These are phyloP conservation scores for Cheirogaleus medius DNA, from an alignment of 2,113 vertebrate genomes.

Conservation along the genomic window DNA sequence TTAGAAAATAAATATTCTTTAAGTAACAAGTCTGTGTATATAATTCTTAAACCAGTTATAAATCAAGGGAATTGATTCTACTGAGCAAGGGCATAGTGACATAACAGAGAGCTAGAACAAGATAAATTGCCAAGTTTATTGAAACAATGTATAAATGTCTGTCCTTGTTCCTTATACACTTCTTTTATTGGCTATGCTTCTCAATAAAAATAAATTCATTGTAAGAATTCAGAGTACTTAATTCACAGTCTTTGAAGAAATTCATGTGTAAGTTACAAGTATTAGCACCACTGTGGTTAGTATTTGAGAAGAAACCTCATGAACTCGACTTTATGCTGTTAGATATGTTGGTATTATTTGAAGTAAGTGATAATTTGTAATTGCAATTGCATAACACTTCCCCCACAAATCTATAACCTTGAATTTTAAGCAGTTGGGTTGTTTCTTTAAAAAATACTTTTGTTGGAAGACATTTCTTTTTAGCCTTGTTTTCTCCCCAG, in stretches of 20 bases:
- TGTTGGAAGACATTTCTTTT: neutral
- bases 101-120: neutral
- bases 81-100: neutral
- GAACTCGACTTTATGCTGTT: neutral
- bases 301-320: neutral
- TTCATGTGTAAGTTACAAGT: neutral
- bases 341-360: neutral
- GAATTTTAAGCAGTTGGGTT: neutral
- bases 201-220: neutral
- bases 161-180: neutral
- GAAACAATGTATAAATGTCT: conserved; percentile 31
- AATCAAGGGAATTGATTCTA: neutral
- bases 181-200: neutral
- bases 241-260: neutral
- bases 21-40: neutral
- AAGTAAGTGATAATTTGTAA: neutral
- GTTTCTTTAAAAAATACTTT: neutral
- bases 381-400: neutral
- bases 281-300: neutral
- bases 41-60: conserved; percentile 34
- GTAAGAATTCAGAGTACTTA: neutral
- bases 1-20: conserved; percentile 20
- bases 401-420: neutral
- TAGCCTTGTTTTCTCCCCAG: neutral
- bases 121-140: neutral